Evolutionary conservation across 2,113 vertebrate genomes (phyloP).

Genomic region (Carassius auratus): DNA sequence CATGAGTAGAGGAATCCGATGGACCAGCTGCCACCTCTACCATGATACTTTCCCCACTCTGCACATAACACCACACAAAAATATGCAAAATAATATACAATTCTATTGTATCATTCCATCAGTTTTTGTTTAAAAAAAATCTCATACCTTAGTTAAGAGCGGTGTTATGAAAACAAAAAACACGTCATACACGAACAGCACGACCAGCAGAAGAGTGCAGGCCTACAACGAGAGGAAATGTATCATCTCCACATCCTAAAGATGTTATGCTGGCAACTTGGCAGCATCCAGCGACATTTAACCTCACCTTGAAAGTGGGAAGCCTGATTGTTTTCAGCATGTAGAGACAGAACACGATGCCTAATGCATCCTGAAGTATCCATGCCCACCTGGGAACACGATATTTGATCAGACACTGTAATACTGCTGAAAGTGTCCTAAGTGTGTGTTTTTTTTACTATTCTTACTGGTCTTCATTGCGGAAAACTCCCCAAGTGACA

Average conservation of each 20-base stretch:
- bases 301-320: constrained; percentile 92
- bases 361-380: constrained; percentile 91
- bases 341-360: constrained; percentile 94
- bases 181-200: constrained; percentile 92
- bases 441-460: not conserved
- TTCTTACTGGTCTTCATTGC: constrained; percentile 93
- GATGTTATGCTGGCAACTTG: not conserved
- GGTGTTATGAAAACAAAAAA: constrained; percentile 98
- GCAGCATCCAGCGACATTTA: not conserved
- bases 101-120: not conserved
- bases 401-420: not conserved
- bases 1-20: constrained; percentile 85
- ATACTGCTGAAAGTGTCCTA: not conserved
- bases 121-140: not conserved
- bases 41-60: constrained; percentile 97
- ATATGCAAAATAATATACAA: not conserved
- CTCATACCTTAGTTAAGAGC: constrained; percentile 86
- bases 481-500: constrained; percentile 88
- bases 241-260: not conserved
- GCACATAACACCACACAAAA: constrained; percentile 16
- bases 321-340: constrained; percentile 93
- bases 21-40: constrained; percentile 95
- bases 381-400: constrained; percentile 87
- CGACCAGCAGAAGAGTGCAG: constrained; percentile 88
- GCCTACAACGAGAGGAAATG: constrained; percentile 74